Percentiles rank a stretch among this genome's conserved stretches.
Evolutionary conservation across 2,888 invertebrate genomes (phyloP).

Genomic region (Onthophagus sagittarius): DNA sequence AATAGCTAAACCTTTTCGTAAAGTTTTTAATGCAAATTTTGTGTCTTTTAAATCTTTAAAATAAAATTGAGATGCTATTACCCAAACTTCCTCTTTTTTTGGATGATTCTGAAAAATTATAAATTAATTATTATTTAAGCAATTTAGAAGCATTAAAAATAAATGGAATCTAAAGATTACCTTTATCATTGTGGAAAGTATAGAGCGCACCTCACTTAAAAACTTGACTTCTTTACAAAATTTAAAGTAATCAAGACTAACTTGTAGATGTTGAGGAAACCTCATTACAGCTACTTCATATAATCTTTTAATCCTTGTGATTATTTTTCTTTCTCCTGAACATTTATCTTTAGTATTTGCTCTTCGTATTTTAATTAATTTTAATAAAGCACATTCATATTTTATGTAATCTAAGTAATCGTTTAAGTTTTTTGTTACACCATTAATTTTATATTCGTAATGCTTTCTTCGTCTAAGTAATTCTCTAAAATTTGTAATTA

Average conservation of each 20-base stretch:
- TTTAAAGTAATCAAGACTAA: conserved; percentile 76
- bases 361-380: conserved; percentile 61
- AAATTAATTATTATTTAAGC: conserved; percentile 43
- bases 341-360: conserved; percentile 51
- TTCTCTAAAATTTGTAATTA: conserved; percentile 49
- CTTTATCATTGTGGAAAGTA: conserved; percentile 61
- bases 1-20: conserved; percentile 72
- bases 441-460: conserved; percentile 70
- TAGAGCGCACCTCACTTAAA: conserved; percentile 53
- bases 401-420: conserved; percentile 68
- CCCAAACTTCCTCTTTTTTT: conserved; percentile 73
- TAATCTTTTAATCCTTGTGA: conserved; percentile 67
- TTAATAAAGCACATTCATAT: conserved; percentile 66
- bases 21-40: conserved; percentile 64
- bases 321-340: conserved; percentile 59
- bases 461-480: conserved; percentile 67
- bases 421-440: conserved; percentile 63
- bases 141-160: conserved; percentile 19
- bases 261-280: conserved; percentile 67
- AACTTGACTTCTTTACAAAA: conserved; percentile 68
- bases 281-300: conserved; percentile 67
- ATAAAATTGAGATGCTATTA: conserved; percentile 76
- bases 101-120: conserved; percentile 63
- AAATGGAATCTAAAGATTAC: conserved; percentile 43
- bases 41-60: conserved; percentile 64